Base-by-base conservation (phyloP, 2,113 vertebrate species). In the Ranitomeya variabilis region DNA sequence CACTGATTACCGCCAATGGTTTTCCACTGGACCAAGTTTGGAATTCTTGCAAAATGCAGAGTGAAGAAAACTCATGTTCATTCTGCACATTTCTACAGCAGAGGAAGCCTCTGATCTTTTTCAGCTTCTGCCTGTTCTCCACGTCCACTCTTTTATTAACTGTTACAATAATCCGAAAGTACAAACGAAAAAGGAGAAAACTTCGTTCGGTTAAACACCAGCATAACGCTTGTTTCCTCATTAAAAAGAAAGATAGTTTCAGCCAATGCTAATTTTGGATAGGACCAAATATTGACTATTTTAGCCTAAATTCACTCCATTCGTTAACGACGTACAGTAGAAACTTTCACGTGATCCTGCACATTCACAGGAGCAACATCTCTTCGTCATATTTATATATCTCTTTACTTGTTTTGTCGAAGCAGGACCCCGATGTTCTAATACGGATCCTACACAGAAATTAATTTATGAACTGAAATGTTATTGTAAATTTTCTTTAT, bases 101-200 rank as follows among this genome's bases (percentile, higher is more conserved):
- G 90, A 96, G 97, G 93, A 97, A 96, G 89, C 91, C 96, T 0
- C 87, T 98, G 8, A 92, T 98, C 87, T 97, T 99, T 89, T 98
- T 99, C 51, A 92, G 93, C 23, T 93, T 93, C 54, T 98, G 96
- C 90, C 91, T 98, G 54, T 92, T 97, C 31, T 93, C 94, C 77
- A 96, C 95, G 0, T 86, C 95, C 37, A 85, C 91, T 45, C 92
- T 97, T 90, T 89, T 99, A 86, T 85, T 92, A 77, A 92, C 91
- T 10, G 91, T 97, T n/a, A 86, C 91, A 66, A 89, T 95, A 91
- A 91, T 96, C 89, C 91, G 96, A 67, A 92, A 93, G 83, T 93
- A 90, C 76, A 96, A 95, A 92, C 94, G 91, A 92, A 96, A 84
- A 51, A 64, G 82, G 37, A 89, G 92, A 91, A 96, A 95, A 94